Evolutionary conservation across 2,113 vertebrate species (phyloP), one percentile per base, ranked within the genome.

Genomic region (Atlantisia rogersi): DNA sequence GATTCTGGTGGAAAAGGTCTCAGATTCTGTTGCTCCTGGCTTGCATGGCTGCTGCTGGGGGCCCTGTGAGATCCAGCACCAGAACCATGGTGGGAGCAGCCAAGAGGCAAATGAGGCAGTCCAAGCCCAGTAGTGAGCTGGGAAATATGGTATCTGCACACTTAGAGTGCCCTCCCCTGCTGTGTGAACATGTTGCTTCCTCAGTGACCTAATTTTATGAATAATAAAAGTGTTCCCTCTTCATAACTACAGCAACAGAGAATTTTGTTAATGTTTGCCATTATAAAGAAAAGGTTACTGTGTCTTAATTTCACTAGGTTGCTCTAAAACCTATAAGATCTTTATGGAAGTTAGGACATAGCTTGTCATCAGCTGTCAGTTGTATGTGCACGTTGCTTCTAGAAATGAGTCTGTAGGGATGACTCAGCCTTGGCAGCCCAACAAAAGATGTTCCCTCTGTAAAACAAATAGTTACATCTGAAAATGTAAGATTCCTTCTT

Each of bases 391-490:
- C 1, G 32, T 79, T 95, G 65, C 91, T 94, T 96, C 8, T 4
- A 68, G 89, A 95, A 95, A 82, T 86, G 77, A 95, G 69, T 95
- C 95, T 92, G 65, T 95, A 76, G 84, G 89, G 91, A 96, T 96
- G 94, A 96, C 77, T 96, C 95, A 97, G 91, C 60, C 86, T 95
- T 97, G 96, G 95, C 95, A 95, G 73, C 56, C 78, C 86, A 95
- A 91, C 86, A 93, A 91, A 95, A 96, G 91, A 97, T 95, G 69
- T 95, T 96, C 86, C 62, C 39, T 96, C 69, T 87, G 65, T 92
- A 87, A 91, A 97, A 82, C 73, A 88, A 55, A 55, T 55, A 55
- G 96, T 92, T 95, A 91, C 53, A 82, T 91, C 83, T 94, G 80
- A 94, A 84, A 96, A 96, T 91, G 56, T 92, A 91, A 78, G 83